Evolutionary conservation across 2,113 vertebrate species (phyloP).

Genomic region (Erpornis zantholeuca): DNA sequence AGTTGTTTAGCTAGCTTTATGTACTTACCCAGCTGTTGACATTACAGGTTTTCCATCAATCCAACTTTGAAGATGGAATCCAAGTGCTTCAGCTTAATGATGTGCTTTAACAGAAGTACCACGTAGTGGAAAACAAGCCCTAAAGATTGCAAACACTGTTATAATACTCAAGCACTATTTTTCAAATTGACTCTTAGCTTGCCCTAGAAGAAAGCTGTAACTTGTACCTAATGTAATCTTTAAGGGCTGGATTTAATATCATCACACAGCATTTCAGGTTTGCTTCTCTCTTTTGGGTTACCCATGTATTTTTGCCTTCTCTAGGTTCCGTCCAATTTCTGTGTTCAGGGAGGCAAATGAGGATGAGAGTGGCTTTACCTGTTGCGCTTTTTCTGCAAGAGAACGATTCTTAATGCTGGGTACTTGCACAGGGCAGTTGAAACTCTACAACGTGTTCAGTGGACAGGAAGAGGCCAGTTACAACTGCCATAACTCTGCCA

Average conservation of each 20-base stretch:
- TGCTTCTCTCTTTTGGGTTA: not conserved
- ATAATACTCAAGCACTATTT: not conserved
- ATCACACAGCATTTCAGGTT: not conserved
- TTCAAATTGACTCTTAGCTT: not conserved
- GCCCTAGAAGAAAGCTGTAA: not conserved
- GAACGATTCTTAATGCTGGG: conserved; percentile 98
- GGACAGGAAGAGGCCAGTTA: conserved; percentile 98
- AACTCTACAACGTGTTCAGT: conserved; percentile 97
- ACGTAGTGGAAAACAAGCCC: not conserved
- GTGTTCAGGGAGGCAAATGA: conserved; percentile 98
- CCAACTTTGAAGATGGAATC: not conserved
- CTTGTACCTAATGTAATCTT: not conserved
- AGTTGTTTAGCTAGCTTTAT: not conserved
- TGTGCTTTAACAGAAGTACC: not conserved
- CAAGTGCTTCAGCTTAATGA: not conserved
- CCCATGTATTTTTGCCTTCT: not conserved
- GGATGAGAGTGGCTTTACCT: conserved; percentile 97
- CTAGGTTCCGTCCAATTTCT: conserved; percentile 95
- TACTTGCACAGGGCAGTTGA: conserved; percentile 94
- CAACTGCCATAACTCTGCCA: conserved; percentile 95
- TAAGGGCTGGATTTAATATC: not conserved
- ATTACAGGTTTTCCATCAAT: not conserved
- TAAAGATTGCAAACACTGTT: not conserved
- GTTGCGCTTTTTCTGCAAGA: conserved; percentile 96
- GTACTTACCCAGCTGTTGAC: not conserved